Evolutionary conservation across 2,888 invertebrate species (phyloP).

Genomic region (Schrankia costaestrigalis): DNA sequence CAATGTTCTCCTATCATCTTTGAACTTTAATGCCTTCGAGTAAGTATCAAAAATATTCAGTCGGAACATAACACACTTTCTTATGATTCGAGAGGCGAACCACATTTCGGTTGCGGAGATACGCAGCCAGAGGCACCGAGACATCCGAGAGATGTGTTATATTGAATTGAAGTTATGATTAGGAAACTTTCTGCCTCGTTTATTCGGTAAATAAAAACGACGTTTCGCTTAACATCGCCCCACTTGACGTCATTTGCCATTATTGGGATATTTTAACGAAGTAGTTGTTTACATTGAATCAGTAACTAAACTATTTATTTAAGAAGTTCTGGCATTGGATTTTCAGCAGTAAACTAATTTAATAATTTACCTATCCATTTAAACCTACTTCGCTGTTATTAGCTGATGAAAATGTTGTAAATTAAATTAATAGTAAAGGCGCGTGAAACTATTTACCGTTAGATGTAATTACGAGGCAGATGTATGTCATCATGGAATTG

Average conservation of each 20-base stretch:
- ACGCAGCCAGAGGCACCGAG: constrained; percentile 53
- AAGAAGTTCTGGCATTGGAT: no score
- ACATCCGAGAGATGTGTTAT: constrained; percentile 46
- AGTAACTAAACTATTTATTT: constrained; percentile 4
- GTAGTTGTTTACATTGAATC: constrained; percentile 2
- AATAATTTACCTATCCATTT: constrained; percentile 6
- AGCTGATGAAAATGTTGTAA: constrained; percentile 3
- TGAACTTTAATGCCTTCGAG: constrained; percentile 28
- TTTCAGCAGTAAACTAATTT: constrained; percentile 8
- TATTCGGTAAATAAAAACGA: constrained; percentile 36
- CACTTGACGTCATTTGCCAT: constrained; percentile 14
- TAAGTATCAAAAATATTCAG: constrained; percentile 54
- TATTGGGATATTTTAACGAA: constrained; percentile 15
- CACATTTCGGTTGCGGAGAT: constrained; percentile 39
- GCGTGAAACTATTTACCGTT: constrained; percentile 1
- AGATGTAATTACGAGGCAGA: no score
- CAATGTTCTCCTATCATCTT: constrained; percentile 8
- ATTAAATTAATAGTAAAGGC: constrained; percentile 10
- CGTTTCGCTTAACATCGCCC: constrained; percentile 30
- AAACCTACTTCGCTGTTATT: constrained; percentile 5
- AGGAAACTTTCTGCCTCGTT: constrained; percentile 50
- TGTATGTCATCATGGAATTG: no score
- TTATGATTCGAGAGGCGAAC: constrained; percentile 47
- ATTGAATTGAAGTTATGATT: constrained; percentile 68
- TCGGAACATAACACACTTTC: constrained; percentile 66